Base-by-base conservation (phyloP, 1,140 invertebrate genomes). In the Oedothorax gibbosus region DNA sequence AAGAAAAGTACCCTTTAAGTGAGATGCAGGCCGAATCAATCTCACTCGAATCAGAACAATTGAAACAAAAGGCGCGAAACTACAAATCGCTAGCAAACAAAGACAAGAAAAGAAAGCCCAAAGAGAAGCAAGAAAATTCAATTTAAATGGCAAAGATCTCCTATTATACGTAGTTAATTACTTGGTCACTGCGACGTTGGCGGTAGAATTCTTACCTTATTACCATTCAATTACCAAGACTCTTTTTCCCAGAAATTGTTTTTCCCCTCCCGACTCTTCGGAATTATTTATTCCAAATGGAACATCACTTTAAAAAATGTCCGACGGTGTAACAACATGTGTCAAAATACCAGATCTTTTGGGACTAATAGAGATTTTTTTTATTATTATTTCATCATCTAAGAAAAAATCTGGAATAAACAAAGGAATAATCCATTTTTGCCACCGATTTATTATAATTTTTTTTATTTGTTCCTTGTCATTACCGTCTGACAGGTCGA, bases 201-300 rank as follows among this genome's bases (percentile, higher is more conserved):
- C 73, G 80, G 80, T 60, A 64, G 11, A 35, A 56, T 54, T 82
- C 57, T 69, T 82, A 65, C 79, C 69, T 62, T 64, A 82, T 82
- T 82, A 73, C 56, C 80, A 82, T 82, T 82, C 80, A 82, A 82
- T 81, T 81, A 81, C 80, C 1, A 54, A 54, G 66, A 71, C 51
- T 71, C 72, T 65, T 69, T 21, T 49, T 53, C 20, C n/a, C 9
- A 14, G 11, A 21, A 15, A 15, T 57, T n/a, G 18, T 75, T 57
- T 18, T 73, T 35, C 15, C 10, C 18, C 15, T 56, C 18, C 10
- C 12, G 71, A 54, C 71, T 18, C 69, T 54, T 53, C 20, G 6
- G 20, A 62, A 64, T 77, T 56, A 65, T 51, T 77, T 77, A 56
- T 77, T 8, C 35, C 69, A 12, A 77, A 14, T 18, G 75, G 65